These are phyloP conservation scores for Hippocampus kuda DNA, from an alignment of 2,797 vertebrate genomes.

Conservation along the genomic window DNA sequence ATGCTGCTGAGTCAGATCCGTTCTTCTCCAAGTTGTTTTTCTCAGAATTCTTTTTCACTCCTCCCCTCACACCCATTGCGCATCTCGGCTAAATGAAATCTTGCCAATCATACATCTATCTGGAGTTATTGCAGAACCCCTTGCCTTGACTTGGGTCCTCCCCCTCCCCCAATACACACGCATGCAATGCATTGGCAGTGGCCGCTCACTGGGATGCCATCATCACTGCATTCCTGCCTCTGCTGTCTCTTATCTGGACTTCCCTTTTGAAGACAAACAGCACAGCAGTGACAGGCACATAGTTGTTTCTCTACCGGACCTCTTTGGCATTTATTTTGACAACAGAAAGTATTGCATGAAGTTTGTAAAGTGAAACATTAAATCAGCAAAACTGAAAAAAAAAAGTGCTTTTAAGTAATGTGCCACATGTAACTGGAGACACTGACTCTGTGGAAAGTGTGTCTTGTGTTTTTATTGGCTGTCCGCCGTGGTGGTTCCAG, in stretches of 20 bases:
- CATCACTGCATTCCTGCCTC: slow-evolving; percentile 55
- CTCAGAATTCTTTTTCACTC: slow-evolving; percentile 3
- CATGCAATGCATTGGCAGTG: slow-evolving; percentile 13
- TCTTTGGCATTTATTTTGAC: neutral
- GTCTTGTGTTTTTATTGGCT: slow-evolving; percentile 8
- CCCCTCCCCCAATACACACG: slow-evolving; percentile 15
- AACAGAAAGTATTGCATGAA: slow-evolving; percentile 5
- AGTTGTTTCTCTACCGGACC: neutral
- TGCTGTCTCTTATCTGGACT: slow-evolving; percentile 44
- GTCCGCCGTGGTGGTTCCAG: slow-evolving; percentile 4
- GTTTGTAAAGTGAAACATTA: slow-evolving; percentile 1
- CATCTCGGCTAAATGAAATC: slow-evolving; percentile 43
- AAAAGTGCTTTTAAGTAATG: neutral
- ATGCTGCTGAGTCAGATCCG: neutral
- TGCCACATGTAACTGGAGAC: slow-evolving; percentile 18
- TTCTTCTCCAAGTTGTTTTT: slow-evolving; percentile 12
- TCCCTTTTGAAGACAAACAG: slow-evolving; percentile 27
- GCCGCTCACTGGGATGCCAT: slow-evolving; percentile 22
- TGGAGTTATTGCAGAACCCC: slow-evolving; percentile 36
- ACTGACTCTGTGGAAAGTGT: slow-evolving; percentile 3
- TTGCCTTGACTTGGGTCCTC: slow-evolving; percentile 34
- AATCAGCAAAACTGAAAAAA: neutral
- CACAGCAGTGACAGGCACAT: slow-evolving; percentile 7
- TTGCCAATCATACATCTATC: slow-evolving; percentile 24
- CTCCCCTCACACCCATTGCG: slow-evolving; percentile 15